Evolutionary conservation across 2,113 vertebrate genomes (phyloP), one percentile per base, ranked within the genome.

Genomic region (Centropristis striata): DNA sequence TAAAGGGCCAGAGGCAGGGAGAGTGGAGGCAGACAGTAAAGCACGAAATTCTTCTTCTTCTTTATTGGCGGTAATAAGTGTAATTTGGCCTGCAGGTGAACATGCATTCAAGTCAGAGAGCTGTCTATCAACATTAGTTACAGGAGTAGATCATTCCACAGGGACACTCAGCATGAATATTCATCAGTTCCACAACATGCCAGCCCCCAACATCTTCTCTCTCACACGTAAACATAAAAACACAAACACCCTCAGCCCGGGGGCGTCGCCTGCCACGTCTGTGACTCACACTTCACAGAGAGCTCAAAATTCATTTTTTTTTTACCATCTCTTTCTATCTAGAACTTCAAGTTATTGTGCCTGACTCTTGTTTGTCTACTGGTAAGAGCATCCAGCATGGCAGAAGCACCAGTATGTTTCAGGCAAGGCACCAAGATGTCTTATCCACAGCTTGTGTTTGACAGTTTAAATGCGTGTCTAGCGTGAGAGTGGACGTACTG

Each of bases 401-500:
- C 50, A 10, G 46, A 23, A 42, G 5, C 39, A 11, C 14, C 11
- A 3, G 4, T 28, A 47, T 49, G 21, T 60, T 16, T 23, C 7
- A 16, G 7, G 21, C 7, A 20, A 11, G 7, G 37, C 8, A 14
- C 11, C 41, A 32, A 13, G 54, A 58, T 4, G 23, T 37, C 15
- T 49, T 27, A 28, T 10, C 28, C 18, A 12, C 1, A 58, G 37
- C 6, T 50, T 66, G 36, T 11, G 14, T 21, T 39, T 23, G 12
- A 18, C n/a, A 28, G 32, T 28, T 25, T 20, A 10, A 18, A 23
- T 49, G 7, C 18, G 0, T 4, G 23, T 60, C n/a, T 25, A 23
- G 39, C 8, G 0, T 11, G 46, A 55, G 20, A 58, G 49, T 4
- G n/a, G 65, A 96, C 97, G 91, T 93, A 99, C 97, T 94, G 89